Conservation (phyloP, 1,140 invertebrate genomes). For the Euura saliciscinereae region DNA sequence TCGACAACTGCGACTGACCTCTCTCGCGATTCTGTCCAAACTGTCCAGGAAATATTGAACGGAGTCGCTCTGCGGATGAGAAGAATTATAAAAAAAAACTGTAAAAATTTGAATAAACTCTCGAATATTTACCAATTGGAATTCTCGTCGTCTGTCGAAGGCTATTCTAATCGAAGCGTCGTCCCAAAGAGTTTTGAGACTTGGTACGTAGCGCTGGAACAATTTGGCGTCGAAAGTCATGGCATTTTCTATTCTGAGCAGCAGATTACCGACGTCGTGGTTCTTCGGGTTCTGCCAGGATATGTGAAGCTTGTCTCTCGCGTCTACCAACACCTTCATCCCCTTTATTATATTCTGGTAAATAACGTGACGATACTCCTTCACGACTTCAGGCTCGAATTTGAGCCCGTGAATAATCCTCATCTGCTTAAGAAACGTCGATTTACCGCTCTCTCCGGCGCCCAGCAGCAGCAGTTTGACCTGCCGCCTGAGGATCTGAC, state of each 20-base stretch:
- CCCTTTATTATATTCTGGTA: slow-evolving; percentile 88
- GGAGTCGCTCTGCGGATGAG: slow-evolving; percentile 74
- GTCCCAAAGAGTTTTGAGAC: slow-evolving; percentile 78
- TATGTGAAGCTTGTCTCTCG: slow-evolving; percentile 85
- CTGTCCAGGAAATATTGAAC: slow-evolving; percentile 88
- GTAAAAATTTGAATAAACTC: no score
- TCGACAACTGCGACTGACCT: not conserved
- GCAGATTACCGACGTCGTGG: slow-evolving; percentile 67
- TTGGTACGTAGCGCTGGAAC: slow-evolving; percentile 78
- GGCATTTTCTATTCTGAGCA: slow-evolving; percentile 71
- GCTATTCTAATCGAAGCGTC: slow-evolving; percentile 82
- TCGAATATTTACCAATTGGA: slow-evolving; percentile 79
- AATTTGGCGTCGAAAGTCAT: slow-evolving; percentile 69
- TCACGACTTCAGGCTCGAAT: slow-evolving; percentile 81
- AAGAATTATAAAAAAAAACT: slow-evolving; percentile 19
- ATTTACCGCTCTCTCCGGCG: slow-evolving; percentile 94
- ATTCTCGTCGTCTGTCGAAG: slow-evolving; percentile 85
- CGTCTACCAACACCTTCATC: slow-evolving; percentile 90
- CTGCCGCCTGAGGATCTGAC: slow-evolving; percentile 71
- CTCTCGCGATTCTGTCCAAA: slow-evolving; percentile 76
- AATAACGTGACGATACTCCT: slow-evolving; percentile 82
- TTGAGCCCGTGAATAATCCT: slow-evolving; percentile 91
- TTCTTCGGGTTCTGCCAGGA: slow-evolving; percentile 81
- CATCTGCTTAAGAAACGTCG: slow-evolving; percentile 96
- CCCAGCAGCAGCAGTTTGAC: slow-evolving; percentile 89